Conservation (phyloP, 1,140 invertebrate genomes). For the Eupristina koningsbergeri region DNA sequence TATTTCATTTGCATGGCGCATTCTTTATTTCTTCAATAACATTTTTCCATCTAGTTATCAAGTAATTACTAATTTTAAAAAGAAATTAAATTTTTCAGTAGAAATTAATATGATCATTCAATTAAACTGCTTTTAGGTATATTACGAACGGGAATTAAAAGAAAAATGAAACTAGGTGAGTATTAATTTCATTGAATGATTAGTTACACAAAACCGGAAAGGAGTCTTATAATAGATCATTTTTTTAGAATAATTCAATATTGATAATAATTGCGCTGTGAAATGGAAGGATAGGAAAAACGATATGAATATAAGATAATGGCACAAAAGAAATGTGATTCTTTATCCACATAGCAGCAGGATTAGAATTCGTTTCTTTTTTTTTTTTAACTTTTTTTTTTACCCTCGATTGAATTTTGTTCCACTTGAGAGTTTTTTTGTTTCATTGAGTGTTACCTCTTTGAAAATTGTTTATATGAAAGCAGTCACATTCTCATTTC, state of each 20-base stretch:
- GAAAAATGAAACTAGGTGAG: background rate
- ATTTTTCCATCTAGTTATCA: no score
- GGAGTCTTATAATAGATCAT: background rate
- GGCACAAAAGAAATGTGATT: background rate
- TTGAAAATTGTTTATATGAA: background rate
- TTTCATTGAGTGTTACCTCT: background rate
- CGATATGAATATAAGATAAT: background rate
- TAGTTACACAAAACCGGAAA: background rate
- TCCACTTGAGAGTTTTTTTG: background rate
- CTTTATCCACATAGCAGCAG: background rate
- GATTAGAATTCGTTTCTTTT: background rate
- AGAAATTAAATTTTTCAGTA: background rate
- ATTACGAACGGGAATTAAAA: background rate
- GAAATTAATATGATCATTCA: conserved; percentile 31
- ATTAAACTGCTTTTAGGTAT: conserved; percentile 17
- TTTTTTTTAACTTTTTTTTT: background rate
- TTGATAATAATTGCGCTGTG: conserved; percentile 28
- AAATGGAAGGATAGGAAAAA: background rate
- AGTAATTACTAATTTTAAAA: background rate
- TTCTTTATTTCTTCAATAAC: background rate
- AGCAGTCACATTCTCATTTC: background rate
- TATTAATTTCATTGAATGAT: background rate
- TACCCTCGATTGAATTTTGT: background rate
- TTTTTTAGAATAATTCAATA: conserved; percentile 34
- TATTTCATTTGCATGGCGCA: background rate